Evolutionary conservation across 2,888 invertebrate genomes (phyloP).

Genomic region (Drosophila anomalipes): DNA sequence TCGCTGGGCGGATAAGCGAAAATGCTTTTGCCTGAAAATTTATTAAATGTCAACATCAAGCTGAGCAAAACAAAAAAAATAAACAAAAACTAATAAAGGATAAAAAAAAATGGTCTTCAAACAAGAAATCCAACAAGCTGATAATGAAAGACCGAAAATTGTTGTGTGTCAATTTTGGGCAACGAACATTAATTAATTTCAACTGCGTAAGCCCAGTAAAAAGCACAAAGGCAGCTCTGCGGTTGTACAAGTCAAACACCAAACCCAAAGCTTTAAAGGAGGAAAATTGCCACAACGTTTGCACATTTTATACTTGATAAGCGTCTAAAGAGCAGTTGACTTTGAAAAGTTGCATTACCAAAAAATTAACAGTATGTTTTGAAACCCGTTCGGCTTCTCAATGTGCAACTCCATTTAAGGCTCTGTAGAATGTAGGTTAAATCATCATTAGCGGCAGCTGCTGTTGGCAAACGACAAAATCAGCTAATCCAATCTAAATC

Average conservation of each 20-base stretch:
- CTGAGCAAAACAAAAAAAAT: constrained; percentile 11
- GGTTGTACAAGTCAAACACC: neutral
- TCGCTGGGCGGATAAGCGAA: constrained; percentile 52
- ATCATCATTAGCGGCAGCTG: neutral
- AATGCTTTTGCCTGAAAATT: constrained; percentile 63
- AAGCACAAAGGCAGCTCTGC: neutral
- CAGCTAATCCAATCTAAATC: constrained; percentile 37
- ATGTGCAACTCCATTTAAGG: constrained; percentile 8
- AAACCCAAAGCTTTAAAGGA: neutral
- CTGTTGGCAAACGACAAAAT: constrained; percentile 11
- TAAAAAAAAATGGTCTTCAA: neutral
- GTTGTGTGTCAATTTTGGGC: constrained; percentile 62
- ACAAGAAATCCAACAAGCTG: constrained; percentile 10
- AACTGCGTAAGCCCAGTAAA: neutral
- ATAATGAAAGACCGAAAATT: constrained; percentile 51
- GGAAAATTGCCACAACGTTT: neutral
- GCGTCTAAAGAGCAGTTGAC: neutral
- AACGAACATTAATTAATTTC: constrained; percentile 51
- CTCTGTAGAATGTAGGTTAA: constrained; percentile 34
- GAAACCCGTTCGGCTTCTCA: constrained; percentile 4
- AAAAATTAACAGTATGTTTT: neutral
- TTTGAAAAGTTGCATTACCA: constrained; percentile 2
- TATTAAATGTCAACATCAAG: constrained; percentile 63
- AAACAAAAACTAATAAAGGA: neutral
- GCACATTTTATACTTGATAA: constrained; percentile 9